A percentile compares a stretch with the other conserved stretches of the same genome.
Evolutionary conservation across 2,113 vertebrate species (phyloP).

Genomic region (Penelope pileata): DNA sequence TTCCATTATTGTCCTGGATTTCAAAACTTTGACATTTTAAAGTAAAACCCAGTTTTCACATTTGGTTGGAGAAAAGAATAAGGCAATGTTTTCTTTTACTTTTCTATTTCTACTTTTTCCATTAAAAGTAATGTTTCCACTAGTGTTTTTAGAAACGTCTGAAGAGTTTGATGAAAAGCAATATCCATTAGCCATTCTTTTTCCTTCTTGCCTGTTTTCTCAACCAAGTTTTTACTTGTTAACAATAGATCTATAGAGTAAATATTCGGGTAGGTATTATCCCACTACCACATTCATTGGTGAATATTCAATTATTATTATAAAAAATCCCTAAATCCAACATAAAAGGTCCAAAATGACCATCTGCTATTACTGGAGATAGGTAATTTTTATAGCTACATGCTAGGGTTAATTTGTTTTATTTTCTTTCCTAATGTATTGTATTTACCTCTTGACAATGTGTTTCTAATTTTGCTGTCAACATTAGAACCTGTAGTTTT

Average conservation of each 20-base stretch:
- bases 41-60: background rate
- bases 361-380: background rate
- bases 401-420: background rate
- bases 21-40: background rate
- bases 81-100: background rate
- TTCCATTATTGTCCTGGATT: background rate
- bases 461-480: slow-evolving; percentile 7
- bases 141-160: background rate
- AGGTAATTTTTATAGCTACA: background rate
- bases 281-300: background rate
- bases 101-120: background rate
- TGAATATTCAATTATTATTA: background rate
- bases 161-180: background rate
- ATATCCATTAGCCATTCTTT: background rate
- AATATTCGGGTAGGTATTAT: background rate
- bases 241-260: background rate
- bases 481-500: background rate
- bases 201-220: background rate
- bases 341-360: background rate
- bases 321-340: background rate
- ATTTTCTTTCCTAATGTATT: background rate
- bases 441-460: background rate
- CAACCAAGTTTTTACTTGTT: background rate
- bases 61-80: background rate
- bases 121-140: background rate